Conservation (phyloP, 37 sponge, comb jelly and placozoan species). For the Crambe crambe region DNA sequence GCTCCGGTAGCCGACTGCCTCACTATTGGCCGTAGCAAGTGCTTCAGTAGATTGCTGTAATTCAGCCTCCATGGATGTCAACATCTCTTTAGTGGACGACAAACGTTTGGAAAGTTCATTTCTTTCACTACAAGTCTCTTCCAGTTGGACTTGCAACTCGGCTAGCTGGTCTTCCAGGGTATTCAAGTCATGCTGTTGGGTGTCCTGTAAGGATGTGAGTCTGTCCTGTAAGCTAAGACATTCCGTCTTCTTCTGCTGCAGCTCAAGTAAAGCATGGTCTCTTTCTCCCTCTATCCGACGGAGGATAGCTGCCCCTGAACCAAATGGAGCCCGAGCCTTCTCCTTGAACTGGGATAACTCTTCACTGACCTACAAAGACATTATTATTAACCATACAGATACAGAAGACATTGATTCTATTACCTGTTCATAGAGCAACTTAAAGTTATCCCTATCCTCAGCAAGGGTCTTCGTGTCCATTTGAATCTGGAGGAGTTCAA, state of each 20-base stretch:
- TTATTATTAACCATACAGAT: neutral
- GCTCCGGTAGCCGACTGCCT: constrained; percentile 18
- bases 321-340: constrained; percentile 30
- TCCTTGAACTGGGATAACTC: constrained; percentile 57
- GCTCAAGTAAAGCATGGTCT: constrained; percentile 70
- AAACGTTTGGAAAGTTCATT: constrained; percentile 39
- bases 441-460: constrained; percentile 90
- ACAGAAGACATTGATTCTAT: neutral
- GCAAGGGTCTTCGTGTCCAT: constrained; percentile 68
- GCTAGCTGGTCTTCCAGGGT: constrained; percentile 60
- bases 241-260: constrained; percentile 37
- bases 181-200: constrained; percentile 38
- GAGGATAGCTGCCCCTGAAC: constrained; percentile 20
- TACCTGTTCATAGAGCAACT: constrained; percentile 93
- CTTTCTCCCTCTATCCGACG: constrained; percentile 72
- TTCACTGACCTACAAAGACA: constrained; percentile 52
- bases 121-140: constrained; percentile 60
- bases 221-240: constrained; percentile 46
- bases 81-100: constrained; percentile 48
- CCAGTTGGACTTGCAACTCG: constrained; percentile 56
- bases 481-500: constrained; percentile 76
- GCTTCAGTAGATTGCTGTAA: constrained; percentile 46
- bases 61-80: constrained; percentile 70
- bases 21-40: constrained; percentile 43
- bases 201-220: constrained; percentile 41